Evolutionary conservation across 23 tunicate species (phyloP).

Genomic region (Halocynthia roretzi): DNA sequence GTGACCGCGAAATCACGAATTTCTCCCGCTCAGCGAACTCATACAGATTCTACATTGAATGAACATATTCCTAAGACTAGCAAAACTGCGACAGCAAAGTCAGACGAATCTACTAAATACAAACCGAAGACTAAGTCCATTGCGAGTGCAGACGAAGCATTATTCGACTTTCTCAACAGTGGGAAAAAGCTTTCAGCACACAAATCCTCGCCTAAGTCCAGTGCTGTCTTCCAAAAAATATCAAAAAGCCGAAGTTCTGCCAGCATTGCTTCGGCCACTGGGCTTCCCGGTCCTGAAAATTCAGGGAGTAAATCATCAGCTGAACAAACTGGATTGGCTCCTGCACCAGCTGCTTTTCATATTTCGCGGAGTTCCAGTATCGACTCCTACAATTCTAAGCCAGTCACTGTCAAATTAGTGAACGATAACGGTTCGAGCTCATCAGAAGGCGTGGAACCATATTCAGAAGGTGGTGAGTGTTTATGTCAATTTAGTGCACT

Average conservation of each 20-base stretch:
- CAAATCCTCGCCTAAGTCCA: neutral
- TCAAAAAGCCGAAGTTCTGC: slow-evolving; percentile 6
- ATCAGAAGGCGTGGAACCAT: slow-evolving; percentile 51
- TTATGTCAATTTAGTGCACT: neutral
- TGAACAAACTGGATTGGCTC: neutral
- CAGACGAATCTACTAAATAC: slow-evolving; percentile 12
- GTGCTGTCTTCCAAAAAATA: neutral
- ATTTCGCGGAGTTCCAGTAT: slow-evolving; percentile 78
- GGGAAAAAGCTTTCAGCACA: slow-evolving; percentile 30
- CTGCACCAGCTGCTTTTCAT: slow-evolving; percentile 25
- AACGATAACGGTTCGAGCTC: slow-evolving; percentile 44
- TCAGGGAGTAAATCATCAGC: neutral
- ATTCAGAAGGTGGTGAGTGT: slow-evolving; percentile 60
- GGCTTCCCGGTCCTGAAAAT: neutral
- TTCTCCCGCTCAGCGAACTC: too few species aligned
- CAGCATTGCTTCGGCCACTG: slow-evolving; percentile 5
- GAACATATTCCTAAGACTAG: neutral
- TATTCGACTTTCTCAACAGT: slow-evolving; percentile 77
- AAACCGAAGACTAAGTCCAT: neutral
- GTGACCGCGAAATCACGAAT: neutral
- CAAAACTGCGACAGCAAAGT: neutral
- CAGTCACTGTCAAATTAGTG: slow-evolving; percentile 6
- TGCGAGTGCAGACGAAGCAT: slow-evolving; percentile 46
- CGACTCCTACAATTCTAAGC: slow-evolving; percentile 57
- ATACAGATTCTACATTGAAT: neutral